Conservation (phyloP, 1,140 invertebrate species). For the Drosophila nebulosa region DNA sequence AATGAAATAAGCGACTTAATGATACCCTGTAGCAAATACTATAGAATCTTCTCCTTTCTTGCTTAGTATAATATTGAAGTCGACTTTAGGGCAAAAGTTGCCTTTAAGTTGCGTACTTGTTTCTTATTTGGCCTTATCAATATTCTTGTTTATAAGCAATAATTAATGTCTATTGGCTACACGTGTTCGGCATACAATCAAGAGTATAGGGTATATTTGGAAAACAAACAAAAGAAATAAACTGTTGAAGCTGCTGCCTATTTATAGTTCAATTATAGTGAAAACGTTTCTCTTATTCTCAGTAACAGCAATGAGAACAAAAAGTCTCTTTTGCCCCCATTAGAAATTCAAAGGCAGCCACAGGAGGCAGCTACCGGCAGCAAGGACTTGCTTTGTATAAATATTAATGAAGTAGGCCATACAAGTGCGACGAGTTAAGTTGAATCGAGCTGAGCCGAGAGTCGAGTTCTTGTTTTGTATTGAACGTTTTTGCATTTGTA, state of each 20-base stretch:
- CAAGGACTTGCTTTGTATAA: conserved; percentile 55
- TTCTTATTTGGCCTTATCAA: too few relatives aligned
- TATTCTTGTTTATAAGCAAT: too few relatives aligned
- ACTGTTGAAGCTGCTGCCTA: conserved; percentile 28
- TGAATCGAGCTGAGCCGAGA: conserved; percentile 26
- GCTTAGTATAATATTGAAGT: too few relatives aligned
- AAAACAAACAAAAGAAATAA: conserved; percentile 34
- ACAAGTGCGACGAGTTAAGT: conserved; percentile 50
- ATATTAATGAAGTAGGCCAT: conserved; percentile 78
- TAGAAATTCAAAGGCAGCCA: conserved; percentile 43
- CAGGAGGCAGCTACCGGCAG: neutral
- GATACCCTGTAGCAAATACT: neutral
- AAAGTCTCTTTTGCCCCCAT: conserved; percentile 16
- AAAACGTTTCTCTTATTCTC: conserved; percentile 17
- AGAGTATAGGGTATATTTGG: neutral
- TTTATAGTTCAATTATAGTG: conserved; percentile 62
- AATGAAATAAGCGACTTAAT: neutral
- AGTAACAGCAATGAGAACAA: conserved; percentile 1
- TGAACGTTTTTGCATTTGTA: conserved; percentile 50
- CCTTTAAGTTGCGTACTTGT: too few relatives aligned
- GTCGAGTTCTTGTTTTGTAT: conserved; percentile 46
- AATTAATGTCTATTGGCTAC: too few relatives aligned
- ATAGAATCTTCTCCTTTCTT: too few relatives aligned
- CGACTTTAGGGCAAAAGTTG: too few relatives aligned
- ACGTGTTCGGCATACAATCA: neutral